phyloP scores from a whole-genome alignment of 2,797 vertebrate species.

The Siniperca obscura region DNA sequence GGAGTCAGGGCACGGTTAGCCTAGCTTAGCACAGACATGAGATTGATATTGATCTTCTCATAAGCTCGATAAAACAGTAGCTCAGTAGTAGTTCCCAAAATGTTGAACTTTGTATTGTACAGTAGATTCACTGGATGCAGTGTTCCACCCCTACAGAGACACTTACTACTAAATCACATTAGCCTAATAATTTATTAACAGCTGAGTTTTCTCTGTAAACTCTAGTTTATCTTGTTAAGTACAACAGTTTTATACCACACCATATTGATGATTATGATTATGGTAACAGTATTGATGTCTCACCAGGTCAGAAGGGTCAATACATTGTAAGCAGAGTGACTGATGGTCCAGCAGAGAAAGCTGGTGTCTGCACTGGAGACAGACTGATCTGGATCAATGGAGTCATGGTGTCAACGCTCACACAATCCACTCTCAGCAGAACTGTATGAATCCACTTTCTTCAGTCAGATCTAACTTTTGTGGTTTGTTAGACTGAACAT shows the following conservation, averaged over 20 bases:
- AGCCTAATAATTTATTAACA: neutral
- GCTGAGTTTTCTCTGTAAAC: neutral
- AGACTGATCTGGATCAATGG: constrained; percentile 93
- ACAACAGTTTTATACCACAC: neutral
- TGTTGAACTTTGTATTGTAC: neutral
- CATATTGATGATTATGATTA: neutral
- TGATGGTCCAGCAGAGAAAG: constrained; percentile 88
- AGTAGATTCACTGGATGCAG: neutral
- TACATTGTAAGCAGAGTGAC: constrained; percentile 84
- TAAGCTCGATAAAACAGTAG: neutral
- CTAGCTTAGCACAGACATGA: neutral
- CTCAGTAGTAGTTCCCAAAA: neutral
- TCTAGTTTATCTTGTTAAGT: neutral
- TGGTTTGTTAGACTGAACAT: neutral
- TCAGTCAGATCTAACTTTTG: neutral
- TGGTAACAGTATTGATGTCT: constrained; percentile 8
- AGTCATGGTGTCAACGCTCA: constrained; percentile 80
- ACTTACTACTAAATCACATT: neutral
- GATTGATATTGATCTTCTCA: neutral
- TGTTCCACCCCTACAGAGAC: neutral
- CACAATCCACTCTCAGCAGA: constrained; percentile 80
- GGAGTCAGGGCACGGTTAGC: neutral
- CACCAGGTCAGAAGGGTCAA: constrained; percentile 85
- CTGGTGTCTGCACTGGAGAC: constrained; percentile 88
- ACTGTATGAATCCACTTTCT: constrained; percentile 79